Conservation (phyloP, 1,140 invertebrate genomes). For the Eriocheir sinensis region DNA sequence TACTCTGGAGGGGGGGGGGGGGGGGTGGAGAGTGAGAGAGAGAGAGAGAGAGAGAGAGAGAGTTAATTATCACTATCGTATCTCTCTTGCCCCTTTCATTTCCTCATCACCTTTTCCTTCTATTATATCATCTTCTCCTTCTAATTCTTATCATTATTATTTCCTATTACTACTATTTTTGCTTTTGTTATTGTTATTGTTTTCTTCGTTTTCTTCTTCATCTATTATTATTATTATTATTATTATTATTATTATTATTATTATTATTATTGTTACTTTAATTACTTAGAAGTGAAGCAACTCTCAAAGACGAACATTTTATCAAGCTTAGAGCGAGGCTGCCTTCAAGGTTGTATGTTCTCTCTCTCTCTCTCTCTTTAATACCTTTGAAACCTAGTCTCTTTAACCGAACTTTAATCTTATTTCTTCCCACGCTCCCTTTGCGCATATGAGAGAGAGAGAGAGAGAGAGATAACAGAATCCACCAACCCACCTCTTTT, state of each 20-base stretch:
- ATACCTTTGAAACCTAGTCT: not conserved
- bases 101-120: too few species aligned
- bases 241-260: not conserved
- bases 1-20: not conserved
- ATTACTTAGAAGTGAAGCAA: not conserved
- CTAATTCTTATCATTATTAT: too few species aligned
- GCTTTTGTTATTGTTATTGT: too few species aligned
- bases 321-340: too few species aligned
- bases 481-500: too few species aligned
- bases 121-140: too few species aligned
- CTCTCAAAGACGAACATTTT: too few species aligned
- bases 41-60: not conserved
- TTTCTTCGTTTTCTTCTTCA: too few species aligned
- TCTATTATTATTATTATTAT: not conserved
- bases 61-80: conserved; percentile 28
- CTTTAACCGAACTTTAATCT: not conserved
- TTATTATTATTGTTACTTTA: not conserved
- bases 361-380: not conserved
- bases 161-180: too few species aligned
- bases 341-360: not conserved
- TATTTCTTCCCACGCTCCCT: not conserved
- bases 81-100: too few species aligned
- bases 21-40: not conserved
- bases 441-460: too few species aligned
- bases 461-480: too few species aligned